A percentile compares a stretch with the other conserved stretches of the same genome.
phyloP scores from a whole-genome alignment of 2,797 vertebrate genomes.

The Liasis olivaceus region DNA sequence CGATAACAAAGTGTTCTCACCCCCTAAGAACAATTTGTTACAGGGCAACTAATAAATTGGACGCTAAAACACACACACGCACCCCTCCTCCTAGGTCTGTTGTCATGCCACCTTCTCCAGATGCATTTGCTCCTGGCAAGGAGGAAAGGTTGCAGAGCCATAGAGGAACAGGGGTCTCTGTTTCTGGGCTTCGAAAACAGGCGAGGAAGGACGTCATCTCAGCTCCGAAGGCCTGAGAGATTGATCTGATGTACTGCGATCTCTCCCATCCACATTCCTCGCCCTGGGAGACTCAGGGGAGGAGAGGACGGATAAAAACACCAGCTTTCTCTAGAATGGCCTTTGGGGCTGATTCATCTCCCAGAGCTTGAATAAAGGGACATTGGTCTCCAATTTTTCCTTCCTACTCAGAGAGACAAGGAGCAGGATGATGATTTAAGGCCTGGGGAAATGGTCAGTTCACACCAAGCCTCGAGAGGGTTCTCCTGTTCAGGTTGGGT shows the following conservation, averaged over 20 bases:
- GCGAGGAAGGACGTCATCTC: background rate
- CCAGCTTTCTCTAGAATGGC: background rate
- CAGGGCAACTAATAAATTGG: background rate
- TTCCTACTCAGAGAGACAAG: background rate
- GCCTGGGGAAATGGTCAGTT: background rate
- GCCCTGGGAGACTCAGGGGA: background rate
- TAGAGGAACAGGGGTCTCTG: background rate
- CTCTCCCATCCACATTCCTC: background rate
- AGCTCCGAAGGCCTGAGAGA: background rate
- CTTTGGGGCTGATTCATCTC: background rate
- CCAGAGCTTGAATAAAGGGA: background rate
- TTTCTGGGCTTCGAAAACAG: background rate
- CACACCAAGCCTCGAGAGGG: background rate
- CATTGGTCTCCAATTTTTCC: background rate
- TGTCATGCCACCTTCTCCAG: background rate
- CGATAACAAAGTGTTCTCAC: background rate
- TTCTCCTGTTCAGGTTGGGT: background rate
- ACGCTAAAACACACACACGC: background rate
- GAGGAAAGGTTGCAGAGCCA: too few relatives aligned
- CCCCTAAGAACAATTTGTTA: background rate
- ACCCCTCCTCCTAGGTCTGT: background rate
- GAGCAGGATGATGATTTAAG: background rate
- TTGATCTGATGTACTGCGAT: background rate
- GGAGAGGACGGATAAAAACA: background rate
- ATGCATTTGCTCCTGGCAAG: background rate